These are phyloP conservation scores for Leuciscus idus DNA, from an alignment of 2,113 vertebrate species.

Conservation along the genomic window DNA sequence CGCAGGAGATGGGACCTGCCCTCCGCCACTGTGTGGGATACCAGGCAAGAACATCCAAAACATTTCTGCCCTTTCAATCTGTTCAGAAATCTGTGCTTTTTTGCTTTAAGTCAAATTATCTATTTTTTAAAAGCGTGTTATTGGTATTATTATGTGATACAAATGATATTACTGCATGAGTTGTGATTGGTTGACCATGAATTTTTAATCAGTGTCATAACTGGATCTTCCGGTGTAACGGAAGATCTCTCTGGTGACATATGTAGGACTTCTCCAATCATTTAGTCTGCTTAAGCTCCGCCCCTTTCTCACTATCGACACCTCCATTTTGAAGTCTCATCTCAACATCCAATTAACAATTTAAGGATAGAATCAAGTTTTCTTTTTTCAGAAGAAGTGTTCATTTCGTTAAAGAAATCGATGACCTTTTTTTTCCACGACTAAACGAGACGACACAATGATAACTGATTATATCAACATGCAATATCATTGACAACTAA, in stretches of 20 bases:
- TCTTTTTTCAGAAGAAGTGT: too few relatives aligned
- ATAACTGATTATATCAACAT: too few relatives aligned
- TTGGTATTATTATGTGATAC: neutral
- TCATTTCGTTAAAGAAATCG: too few relatives aligned
- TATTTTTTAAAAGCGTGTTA: neutral
- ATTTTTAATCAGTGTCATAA: neutral
- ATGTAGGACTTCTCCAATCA: neutral
- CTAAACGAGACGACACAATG: too few relatives aligned
- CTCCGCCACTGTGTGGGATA: conserved; percentile 87
- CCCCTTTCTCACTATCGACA: neutral
- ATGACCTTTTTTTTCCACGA: too few relatives aligned
- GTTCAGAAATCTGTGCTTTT: neutral
- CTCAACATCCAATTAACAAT: neutral
- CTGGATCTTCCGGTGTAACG: neutral
- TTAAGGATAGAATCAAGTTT: neutral
- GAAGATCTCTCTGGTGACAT: too few relatives aligned
- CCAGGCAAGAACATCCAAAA: conserved; percentile 72
- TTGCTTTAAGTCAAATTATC: neutral
- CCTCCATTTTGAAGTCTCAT: neutral
- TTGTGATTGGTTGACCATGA: neutral
- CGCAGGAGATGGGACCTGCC: conserved; percentile 88
- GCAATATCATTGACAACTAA: too few relatives aligned
- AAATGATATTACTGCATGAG: too few relatives aligned
- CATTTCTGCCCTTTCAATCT: neutral
- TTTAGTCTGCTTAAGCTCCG: neutral